Percentiles rank a stretch among this genome's conserved stretches.
These are phyloP conservation scores for Elysia chlorotica DNA, from an alignment of 1,140 invertebrate genomes.

Conservation along the genomic window DNA sequence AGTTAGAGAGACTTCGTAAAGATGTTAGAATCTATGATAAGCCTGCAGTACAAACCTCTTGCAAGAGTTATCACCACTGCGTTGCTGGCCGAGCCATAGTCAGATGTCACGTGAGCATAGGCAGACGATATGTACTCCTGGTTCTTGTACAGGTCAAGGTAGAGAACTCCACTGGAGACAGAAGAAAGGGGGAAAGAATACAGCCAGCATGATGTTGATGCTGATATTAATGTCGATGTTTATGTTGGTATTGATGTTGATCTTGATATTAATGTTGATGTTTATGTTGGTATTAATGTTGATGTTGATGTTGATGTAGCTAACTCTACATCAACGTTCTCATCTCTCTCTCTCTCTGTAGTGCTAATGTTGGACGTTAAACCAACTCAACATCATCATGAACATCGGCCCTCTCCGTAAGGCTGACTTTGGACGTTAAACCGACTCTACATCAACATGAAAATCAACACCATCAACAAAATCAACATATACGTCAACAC, in stretches of 20 bases:
- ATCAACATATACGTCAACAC: too few relatives aligned
- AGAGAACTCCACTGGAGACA: conserved; percentile 20
- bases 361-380: too few relatives aligned
- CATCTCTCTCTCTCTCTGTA: too few relatives aligned
- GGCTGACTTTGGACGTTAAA: too few relatives aligned
- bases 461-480: too few relatives aligned
- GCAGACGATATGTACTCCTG: conserved; percentile 28
- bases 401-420: too few relatives aligned
- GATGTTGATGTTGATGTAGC: neutral
- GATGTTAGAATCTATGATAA: too few relatives aligned
- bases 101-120: conserved; percentile 26
- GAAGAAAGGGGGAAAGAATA: neutral
- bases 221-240: neutral
- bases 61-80: conserved; percentile 25
- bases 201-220: neutral
- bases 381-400: too few relatives aligned
- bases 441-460: too few relatives aligned
- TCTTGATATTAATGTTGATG: neutral
- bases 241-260: neutral
- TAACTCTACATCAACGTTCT: neutral
- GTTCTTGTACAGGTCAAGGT: conserved; percentile 31
- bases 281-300: neutral
- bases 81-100: conserved; percentile 30
- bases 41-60: conserved; percentile 19
- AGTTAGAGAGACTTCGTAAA: too few relatives aligned